Evolutionary conservation across 2,797 vertebrate genomes (phyloP).

Genomic region (Lithobates sylvaticus): DNA sequence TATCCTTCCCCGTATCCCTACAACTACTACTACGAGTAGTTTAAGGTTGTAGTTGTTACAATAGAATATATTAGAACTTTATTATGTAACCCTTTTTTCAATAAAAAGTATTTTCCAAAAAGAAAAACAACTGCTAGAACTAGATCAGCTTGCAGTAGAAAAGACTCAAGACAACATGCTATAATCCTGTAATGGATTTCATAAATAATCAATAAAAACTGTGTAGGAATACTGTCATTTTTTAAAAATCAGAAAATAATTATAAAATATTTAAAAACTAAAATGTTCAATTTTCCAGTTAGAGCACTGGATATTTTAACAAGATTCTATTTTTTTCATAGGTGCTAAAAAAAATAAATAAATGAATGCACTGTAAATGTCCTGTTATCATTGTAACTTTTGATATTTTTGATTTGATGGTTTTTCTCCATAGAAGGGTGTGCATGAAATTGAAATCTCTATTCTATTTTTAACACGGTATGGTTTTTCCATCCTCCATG

Average conservation of each 20-base stretch:
- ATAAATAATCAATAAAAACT: neutral
- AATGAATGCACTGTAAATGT: neutral
- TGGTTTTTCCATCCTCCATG: slow-evolving; percentile 14
- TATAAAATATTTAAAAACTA: neutral
- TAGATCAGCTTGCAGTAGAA: neutral
- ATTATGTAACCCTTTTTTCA: too few relatives aligned
- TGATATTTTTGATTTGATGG: neutral
- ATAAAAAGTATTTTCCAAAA: too few relatives aligned
- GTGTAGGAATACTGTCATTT: too few relatives aligned
- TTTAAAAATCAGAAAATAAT: too few relatives aligned
- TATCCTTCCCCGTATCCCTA: too few relatives aligned
- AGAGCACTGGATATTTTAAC: neutral
- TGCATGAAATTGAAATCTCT: slow-evolving; percentile 3
- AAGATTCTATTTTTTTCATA: neutral
- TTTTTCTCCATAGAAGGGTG: slow-evolving; percentile 2
- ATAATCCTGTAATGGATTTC: neutral
- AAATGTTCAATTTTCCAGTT: neutral
- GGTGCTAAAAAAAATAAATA: neutral
- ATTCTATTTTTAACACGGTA: slow-evolving; percentile 27
- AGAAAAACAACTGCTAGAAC: too few relatives aligned
- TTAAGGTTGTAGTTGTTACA: too few relatives aligned
- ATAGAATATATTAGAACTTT: too few relatives aligned
- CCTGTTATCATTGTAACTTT: neutral
- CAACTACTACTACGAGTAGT: too few relatives aligned
- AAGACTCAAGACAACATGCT: neutral